Base-by-base conservation (phyloP, 2,113 vertebrate species). In the Gallinago media region DNA sequence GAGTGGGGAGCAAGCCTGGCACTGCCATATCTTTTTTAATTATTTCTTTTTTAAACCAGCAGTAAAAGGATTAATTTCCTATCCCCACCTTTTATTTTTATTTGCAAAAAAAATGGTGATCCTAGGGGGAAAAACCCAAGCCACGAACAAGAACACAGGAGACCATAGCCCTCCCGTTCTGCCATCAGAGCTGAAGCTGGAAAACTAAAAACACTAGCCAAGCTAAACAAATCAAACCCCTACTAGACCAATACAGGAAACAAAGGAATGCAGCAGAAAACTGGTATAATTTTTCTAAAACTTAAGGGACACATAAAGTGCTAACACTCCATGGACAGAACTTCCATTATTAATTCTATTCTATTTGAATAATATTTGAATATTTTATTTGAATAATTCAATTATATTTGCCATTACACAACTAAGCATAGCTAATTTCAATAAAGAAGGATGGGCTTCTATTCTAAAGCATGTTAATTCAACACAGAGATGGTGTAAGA, bases 91-190 rank as follows among this genome's bases (percentile, higher is more conserved):
- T 65, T 62, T 42, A 26, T 73, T 79, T 84, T 91, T 59, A 58
- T 66, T 70, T 74, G 42, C 6, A 78, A 8, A 58, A 63, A 27
- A 7, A 89, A 10, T 32, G 9, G 31, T 16, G 7, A 62, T 34
- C 46, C 15, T 36, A 17, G 17, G 22, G 22, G 34, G 22, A 56
- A 83, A 76, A 87, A 21, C 12, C 9, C 20, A 68, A 68, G 40
- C 5, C 11, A 66, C 1, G 15, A 88, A 1, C 0, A 1, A 83
- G 8, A 5, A 54, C 5, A 6, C 1, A 36, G 12, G 36, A 93
- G 34, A 61, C 4, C 9, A 38, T 16, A 72, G 79, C 9, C 22
- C 32, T 34, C 67, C 38, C 29, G 12, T 65, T 59, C 34, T 40
- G 36, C 44, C 26, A 59, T 31, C 44, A 70, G 68, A 83, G 52